phyloP scores from a whole-genome alignment of 1,140 invertebrate species.

The Neuroterus valhalla region DNA sequence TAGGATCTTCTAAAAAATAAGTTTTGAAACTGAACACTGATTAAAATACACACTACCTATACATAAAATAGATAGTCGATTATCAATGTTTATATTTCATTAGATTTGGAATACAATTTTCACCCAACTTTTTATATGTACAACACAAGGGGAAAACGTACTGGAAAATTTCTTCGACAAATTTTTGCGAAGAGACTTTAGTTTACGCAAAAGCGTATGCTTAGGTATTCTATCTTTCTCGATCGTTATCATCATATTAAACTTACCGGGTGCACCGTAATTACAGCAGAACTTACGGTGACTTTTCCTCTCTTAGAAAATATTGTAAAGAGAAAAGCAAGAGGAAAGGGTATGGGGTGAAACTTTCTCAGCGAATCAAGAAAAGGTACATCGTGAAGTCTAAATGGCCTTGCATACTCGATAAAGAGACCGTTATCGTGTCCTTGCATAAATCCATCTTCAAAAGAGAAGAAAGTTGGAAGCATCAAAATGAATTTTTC shows the following conservation, averaged over 20 bases:
- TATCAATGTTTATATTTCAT: background rate
- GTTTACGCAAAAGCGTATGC: conserved; percentile 11
- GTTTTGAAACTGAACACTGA: too few species aligned
- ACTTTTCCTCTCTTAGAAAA: conserved; percentile 12
- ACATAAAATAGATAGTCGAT: background rate
- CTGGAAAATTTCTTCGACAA: background rate
- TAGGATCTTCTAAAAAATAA: too few species aligned
- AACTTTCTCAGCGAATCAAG: conserved; percentile 37
- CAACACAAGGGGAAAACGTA: background rate
- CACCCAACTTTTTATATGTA: conserved; percentile 1
- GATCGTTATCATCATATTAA: conserved; percentile 30
- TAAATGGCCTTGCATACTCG: conserved; percentile 10
- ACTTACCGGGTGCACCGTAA: conserved; percentile 32
- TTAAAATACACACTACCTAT: too few species aligned
- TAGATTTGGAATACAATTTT: conserved; percentile 31
- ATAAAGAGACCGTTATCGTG: conserved; percentile 6
- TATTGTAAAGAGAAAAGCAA: conserved; percentile 12
- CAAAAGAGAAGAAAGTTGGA: conserved; percentile 4
- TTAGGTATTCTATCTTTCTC: conserved; percentile 4
- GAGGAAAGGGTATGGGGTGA: conserved; percentile 3
- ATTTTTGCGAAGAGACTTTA: background rate
- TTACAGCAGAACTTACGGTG: conserved; percentile 34
- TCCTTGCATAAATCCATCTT: background rate
- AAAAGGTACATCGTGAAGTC: background rate
- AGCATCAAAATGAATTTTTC: background rate